Evolutionary conservation across 2,888 invertebrate species (phyloP).

Genomic region (Stenodema calcarata): DNA sequence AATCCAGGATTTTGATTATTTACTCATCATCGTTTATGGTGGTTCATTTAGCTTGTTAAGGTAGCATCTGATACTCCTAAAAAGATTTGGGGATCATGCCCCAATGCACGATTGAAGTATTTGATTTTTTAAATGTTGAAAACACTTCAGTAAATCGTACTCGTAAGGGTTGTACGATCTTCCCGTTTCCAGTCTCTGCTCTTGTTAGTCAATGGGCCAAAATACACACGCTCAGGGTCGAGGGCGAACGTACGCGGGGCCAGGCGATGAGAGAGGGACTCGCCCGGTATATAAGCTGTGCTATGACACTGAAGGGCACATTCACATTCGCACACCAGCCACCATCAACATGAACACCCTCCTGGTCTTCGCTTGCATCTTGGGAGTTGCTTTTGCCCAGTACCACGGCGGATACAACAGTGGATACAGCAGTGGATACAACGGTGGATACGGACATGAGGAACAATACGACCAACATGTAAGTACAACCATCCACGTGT

Average conservation of each 20-base stretch:
- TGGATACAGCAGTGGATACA: too few species aligned
- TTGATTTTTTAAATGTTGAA: too few species aligned
- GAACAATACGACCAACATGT: slow-evolving; percentile 29
- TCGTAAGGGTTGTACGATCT: too few species aligned
- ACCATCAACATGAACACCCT: slow-evolving; percentile 38
- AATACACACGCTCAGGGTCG: background rate
- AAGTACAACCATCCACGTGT: background rate
- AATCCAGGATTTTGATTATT: too few species aligned
- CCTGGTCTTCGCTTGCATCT: slow-evolving; percentile 27
- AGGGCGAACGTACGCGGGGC: background rate
- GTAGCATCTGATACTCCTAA: too few species aligned
- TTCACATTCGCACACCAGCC: background rate
- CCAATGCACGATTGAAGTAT: too few species aligned
- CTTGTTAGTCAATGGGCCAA: background rate
- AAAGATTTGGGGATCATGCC: too few species aligned
- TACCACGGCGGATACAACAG: slow-evolving; percentile 39
- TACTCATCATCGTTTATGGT: too few species aligned
- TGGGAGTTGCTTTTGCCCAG: slow-evolving; percentile 41
- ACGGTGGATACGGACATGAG: slow-evolving; percentile 14
- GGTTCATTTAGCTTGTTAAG: too few species aligned
- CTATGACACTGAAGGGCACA: background rate
- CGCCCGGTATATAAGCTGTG: background rate
- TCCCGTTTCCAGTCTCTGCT: background rate
- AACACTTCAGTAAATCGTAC: too few species aligned
- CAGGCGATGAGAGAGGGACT: background rate